Base-by-base conservation (phyloP, 2,797 vertebrate species). In the Podarcis lilfordi region DNA sequence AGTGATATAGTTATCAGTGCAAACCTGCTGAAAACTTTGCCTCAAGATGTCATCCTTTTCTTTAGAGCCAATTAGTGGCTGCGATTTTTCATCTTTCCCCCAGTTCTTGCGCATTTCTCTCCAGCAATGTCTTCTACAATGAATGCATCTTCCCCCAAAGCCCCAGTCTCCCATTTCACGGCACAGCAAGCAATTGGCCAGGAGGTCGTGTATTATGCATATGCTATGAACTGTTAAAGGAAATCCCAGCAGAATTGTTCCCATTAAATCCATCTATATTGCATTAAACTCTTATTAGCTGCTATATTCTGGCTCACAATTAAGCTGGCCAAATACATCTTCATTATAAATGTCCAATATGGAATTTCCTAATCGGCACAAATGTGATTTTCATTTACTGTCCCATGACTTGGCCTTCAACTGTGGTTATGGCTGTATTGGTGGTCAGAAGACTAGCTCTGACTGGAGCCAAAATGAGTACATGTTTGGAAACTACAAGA, bases 221-320 rank as follows among this genome's bases (percentile, higher is more conserved):
- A 90, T 93, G 66, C 55, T 88, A 86, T 35, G 80, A 94, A 91
- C 80, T 81, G 68, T 89, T 93, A 85, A 92, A 89, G 93, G 87
- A 96, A 94, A 94, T 91, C 94, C 91, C 92, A 92, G 90, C 86
- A 93, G 94, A 88, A 79, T 72, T 75, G 90, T 82, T 2, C 17
- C 92, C 95, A 93, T 95, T 95, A 96, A 96, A 91, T 84, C 91
- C 91, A 95, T 96, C 92, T 93, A 95, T 94, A 94, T 93, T 93
- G 89, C 93, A 94, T 94, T 94, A 93, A 93, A 86, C 85, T 94
- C 88, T 89, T 96, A 96, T 92, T 94, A 95, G 92, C 89, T 89
- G 77, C 87, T 92, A 59, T 82, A 64, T 91, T 92, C 88, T 91
- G 89, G 87, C 27, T 93, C 85, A 87, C 91, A 93, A 96, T 95